Percentiles rank a stretch among this genome's conserved stretches.
Conservation (phyloP, 2,888 invertebrate genomes). For the Dryobota labecula region DNA sequence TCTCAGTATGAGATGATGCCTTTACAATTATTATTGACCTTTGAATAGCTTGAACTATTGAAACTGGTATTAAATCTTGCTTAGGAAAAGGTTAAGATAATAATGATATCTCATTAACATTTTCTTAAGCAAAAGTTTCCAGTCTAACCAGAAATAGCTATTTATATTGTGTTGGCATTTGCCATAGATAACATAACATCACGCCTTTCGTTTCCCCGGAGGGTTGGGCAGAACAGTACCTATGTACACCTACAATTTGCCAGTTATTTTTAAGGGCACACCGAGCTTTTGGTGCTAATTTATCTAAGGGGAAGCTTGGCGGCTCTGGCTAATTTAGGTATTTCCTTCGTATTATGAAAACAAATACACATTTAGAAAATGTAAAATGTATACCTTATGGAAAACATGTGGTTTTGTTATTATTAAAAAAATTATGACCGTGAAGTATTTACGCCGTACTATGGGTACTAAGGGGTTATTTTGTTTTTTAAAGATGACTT, state of each 20-base stretch:
- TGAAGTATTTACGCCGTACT: too few relatives aligned
- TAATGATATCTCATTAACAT: slow-evolving; percentile 6
- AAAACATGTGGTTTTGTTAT: too few relatives aligned
- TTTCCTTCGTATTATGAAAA: too few relatives aligned
- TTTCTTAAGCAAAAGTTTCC: background rate
- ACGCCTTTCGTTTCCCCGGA: background rate
- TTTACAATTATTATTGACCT: background rate
- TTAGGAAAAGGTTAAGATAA: background rate
- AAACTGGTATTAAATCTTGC: background rate
- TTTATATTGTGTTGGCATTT: slow-evolving; percentile 21
- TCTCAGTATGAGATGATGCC: background rate
- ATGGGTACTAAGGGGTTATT: too few relatives aligned
- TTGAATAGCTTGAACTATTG: background rate
- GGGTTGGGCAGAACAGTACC: background rate
- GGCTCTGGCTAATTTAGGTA: too few relatives aligned
- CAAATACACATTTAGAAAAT: too few relatives aligned
- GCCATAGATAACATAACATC: background rate
- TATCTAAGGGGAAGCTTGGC: too few relatives aligned
- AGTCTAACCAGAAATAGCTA: slow-evolving; percentile 7
- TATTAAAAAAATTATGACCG: too few relatives aligned
- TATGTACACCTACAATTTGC: background rate
- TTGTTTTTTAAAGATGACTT: too few relatives aligned
- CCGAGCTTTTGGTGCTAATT: too few relatives aligned
- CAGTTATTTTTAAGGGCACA: slow-evolving; percentile 9
- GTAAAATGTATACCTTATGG: too few relatives aligned